Evolutionary conservation across 2,888 invertebrate genomes (phyloP).

Genomic region (Agrypnus murinus): DNA sequence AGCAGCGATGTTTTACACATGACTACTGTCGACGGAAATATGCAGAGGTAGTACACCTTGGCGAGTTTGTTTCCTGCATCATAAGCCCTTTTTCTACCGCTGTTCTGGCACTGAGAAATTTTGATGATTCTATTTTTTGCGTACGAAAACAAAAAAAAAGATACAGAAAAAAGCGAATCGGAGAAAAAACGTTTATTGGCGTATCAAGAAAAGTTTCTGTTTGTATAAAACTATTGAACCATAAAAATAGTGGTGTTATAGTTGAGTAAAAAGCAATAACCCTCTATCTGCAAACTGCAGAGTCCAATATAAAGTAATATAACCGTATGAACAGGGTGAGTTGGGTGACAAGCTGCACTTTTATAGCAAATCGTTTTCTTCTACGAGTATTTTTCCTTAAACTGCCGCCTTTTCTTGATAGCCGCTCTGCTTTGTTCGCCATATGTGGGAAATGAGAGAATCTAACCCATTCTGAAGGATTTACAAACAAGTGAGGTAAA

Average conservation of each 20-base stretch:
- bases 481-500: constrained; percentile 17
- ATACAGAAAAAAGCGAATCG: no score
- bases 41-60: constrained; percentile 43
- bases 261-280: constrained; percentile 59
- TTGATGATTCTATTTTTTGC: background rate
- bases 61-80: constrained; percentile 31
- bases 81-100: no score
- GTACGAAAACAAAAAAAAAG: constrained; percentile 53
- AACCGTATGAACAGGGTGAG: constrained; percentile 43
- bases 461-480: constrained; percentile 9
- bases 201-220: constrained; percentile 57
- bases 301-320: constrained; percentile 63
- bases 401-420: constrained; percentile 39
- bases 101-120: no score
- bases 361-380: constrained; percentile 56
- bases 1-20: constrained; percentile 61
- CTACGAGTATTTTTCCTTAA: constrained; percentile 46
- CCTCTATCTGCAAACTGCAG: constrained; percentile 63
- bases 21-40: constrained; percentile 58
- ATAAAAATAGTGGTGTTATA: constrained; percentile 52
- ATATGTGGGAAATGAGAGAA: constrained; percentile 47
- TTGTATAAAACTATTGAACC: constrained; percentile 52
- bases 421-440: constrained; percentile 35
- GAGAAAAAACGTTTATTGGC: no score
- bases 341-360: constrained; percentile 61